Conservation (phyloP, 1,140 invertebrate genomes). For the Plectrocnemia conspersa region DNA sequence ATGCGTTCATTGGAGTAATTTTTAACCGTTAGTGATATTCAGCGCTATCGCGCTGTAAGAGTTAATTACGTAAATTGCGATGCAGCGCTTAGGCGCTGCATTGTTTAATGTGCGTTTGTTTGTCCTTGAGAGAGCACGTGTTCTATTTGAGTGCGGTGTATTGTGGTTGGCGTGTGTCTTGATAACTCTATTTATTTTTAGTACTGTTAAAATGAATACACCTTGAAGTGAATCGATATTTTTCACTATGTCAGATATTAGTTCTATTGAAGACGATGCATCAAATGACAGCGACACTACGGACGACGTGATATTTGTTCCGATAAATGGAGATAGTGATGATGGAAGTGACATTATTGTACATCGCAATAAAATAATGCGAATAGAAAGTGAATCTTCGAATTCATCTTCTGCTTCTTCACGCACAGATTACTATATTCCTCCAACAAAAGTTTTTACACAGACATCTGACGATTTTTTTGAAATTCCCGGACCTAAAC, state of each 20-base stretch:
- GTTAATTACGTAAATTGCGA: too few species aligned
- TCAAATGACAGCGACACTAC: conserved; percentile 6
- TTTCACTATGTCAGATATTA: conserved; percentile 13
- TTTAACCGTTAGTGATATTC: too few species aligned
- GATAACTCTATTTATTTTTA: conserved; percentile 13
- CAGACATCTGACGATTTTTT: too few species aligned
- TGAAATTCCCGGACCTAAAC: conserved; percentile 32
- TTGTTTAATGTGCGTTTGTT: too few species aligned
- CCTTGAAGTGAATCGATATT: conserved; percentile 9
- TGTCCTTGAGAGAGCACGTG: too few species aligned
- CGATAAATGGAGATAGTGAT: conserved; percentile 13
- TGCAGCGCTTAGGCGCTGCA: too few species aligned
- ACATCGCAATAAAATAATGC: conserved; percentile 3
- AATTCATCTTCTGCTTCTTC: conserved; percentile 1
- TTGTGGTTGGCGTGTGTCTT: too few species aligned
- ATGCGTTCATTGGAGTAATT: too few species aligned
- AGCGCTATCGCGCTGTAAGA: too few species aligned
- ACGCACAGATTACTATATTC: too few species aligned
- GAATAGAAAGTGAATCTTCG: conserved; percentile 11
- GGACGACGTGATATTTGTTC: not conserved
- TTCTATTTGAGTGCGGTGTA: too few species aligned
- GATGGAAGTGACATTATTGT: conserved; percentile 13
- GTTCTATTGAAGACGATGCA: conserved; percentile 11
- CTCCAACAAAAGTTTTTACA: too few species aligned
- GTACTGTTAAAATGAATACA: conserved; percentile 12